phyloP scores from a whole-genome alignment of 2,888 invertebrate species.

The Drosophila eohydei region DNA sequence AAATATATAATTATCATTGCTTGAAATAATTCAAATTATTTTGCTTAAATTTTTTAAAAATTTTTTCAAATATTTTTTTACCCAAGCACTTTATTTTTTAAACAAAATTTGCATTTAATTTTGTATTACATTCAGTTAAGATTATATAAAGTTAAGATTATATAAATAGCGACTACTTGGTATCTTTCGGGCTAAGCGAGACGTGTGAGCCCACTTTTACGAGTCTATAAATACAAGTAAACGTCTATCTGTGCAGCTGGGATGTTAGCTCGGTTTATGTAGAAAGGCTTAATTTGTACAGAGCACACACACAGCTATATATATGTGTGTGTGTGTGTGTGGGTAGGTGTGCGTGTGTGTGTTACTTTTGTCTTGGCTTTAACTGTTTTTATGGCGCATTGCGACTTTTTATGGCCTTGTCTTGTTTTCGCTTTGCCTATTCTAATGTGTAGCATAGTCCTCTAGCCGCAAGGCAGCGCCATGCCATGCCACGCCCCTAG shows the following conservation, averaged over 20 bases:
- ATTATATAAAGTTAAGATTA: too few species aligned
- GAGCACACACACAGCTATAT: slow-evolving; percentile 39
- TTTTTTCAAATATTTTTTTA: too few species aligned
- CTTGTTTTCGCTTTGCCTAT: slow-evolving; percentile 72
- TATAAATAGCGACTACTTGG: neutral
- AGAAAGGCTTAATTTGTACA: slow-evolving; percentile 80
- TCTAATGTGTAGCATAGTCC: slow-evolving; percentile 67
- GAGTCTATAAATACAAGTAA: slow-evolving; percentile 49
- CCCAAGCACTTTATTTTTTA: neutral
- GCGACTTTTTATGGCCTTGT: slow-evolving; percentile 81
- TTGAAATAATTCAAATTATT: too few species aligned
- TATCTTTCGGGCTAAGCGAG: slow-evolving; percentile 13
- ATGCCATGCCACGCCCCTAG: slow-evolving; percentile 26
- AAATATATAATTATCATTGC: too few species aligned
- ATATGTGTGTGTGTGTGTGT: slow-evolving; percentile 24
- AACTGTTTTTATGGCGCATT: slow-evolving; percentile 81
- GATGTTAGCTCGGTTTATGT: slow-evolving; percentile 75
- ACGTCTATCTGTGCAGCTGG: slow-evolving; percentile 50
- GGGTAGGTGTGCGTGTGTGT: slow-evolving; percentile 31
- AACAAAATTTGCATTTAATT: neutral
- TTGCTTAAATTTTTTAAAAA: too few species aligned
- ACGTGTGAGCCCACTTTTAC: slow-evolving; percentile 13
- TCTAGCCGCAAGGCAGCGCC: slow-evolving; percentile 28
- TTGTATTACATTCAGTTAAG: neutral
- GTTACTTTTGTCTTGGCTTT: slow-evolving; percentile 78